Percentiles rank a stretch among this genome's conserved stretches.
phyloP scores from a whole-genome alignment of 1,140 invertebrate genomes.

The Sinella curviseta region DNA sequence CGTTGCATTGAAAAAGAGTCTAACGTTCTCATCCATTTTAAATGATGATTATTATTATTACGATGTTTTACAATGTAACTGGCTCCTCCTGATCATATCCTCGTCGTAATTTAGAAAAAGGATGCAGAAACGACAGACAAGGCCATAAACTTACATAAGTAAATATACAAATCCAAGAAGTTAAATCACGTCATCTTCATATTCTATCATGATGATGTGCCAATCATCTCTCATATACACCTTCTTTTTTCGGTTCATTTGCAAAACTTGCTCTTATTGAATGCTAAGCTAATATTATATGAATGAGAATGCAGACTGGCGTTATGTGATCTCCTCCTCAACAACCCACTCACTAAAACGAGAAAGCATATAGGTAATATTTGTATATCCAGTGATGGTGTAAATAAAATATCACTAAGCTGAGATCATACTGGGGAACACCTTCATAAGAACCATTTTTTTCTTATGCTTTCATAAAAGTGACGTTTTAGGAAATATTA shows the following conservation, averaged over 20 bases:
- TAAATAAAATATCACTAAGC: too few species aligned
- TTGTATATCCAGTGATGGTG: too few species aligned
- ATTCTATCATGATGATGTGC: background rate
- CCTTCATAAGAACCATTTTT: too few species aligned
- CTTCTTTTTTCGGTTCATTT: background rate
- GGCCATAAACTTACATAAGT: background rate
- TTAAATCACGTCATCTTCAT: background rate
- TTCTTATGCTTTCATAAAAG: too few species aligned
- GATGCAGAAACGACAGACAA: background rate
- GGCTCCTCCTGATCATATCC: background rate
- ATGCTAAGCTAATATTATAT: background rate
- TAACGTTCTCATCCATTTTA: background rate
- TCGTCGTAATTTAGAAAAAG: background rate
- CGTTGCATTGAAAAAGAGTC: too few species aligned
- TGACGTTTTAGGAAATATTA: too few species aligned
- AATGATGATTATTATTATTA: background rate
- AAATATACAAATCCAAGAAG: conserved; percentile 18
- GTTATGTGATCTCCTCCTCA: too few species aligned
- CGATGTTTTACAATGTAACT: background rate
- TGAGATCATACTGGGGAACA: too few species aligned
- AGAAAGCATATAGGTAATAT: too few species aligned
- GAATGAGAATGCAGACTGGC: too few species aligned
- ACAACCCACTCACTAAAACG: too few species aligned
- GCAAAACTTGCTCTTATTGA: background rate
- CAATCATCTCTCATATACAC: background rate